Evolutionary conservation across 2,797 vertebrate genomes (phyloP), one percentile per base, ranked within the genome.

Genomic region (Melanotaenia parkinsoni): DNA sequence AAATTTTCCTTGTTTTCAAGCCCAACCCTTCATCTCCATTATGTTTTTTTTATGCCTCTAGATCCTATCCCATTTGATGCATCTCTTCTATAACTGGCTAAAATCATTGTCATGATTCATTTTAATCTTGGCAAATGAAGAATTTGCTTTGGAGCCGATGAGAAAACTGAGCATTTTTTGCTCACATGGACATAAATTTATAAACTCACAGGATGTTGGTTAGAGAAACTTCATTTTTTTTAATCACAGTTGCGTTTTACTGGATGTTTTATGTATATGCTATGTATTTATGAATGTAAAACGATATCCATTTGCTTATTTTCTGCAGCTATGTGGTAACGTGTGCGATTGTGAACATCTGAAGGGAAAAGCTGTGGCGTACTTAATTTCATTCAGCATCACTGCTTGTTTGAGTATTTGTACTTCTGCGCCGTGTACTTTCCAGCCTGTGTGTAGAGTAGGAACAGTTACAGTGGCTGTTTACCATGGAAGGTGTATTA

Each of bases 251-350:
- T 77, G 24, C 3, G 70, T 75, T 73, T 79, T 61, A 50, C n/a
- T 50, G 50, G 20, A 72, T 80, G 54, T 76, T 80, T 81, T 68
- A 64, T 81, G 63, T 81, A 81, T 50, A 74, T 75, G 54, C 58
- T 74, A 58, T 63, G 73, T 88, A 86, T 91, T 88, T 87, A 83
- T 91, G 87, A 91, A 91, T 91, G 89, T 91, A 80, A 83, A 78
- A 77, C 76, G 20, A 60, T 84, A 75, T 77, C 63, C 45, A 51
- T 33, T 64, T 57, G 68, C 81, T 77, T 22, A 47, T 62, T 78
- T 81, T 63, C 62, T 76, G 82, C 79, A 75, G 71, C 72, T 66
- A 33, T 47, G 72, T 86, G 77, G 51, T 84, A 9, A 45, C 51
- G 22, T 63, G 60, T 83, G 70, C 24, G 62, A 62, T 28, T 74